Base-by-base conservation (phyloP, 2,888 invertebrate genomes). In the Meiosimyza platycephala region DNA sequence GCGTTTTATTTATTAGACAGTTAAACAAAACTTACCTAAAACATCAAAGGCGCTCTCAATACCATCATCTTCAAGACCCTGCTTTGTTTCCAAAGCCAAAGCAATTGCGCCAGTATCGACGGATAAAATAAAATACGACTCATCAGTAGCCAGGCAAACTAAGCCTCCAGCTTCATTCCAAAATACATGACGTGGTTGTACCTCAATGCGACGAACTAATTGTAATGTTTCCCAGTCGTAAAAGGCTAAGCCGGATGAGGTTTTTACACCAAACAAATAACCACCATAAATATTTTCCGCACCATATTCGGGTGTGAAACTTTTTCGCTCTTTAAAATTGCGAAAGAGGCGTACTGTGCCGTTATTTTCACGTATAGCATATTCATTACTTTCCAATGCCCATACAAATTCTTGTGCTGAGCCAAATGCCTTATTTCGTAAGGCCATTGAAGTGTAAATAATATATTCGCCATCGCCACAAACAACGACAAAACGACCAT, bases 391-490 rank as follows among this genome's bases (percentile, higher is more conserved):
- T 86, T 99, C 99, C 65, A 94, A 90, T 0, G 97, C 97, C 99
- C 99, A 99, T 0, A 99, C 99, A 85, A 99, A 99, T 88, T 99
- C 99, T 81, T 98, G 96, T 0, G 98, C 99, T 13, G 96, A 93
- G 0, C 99, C 99, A 85, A 99, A 99, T 2, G 98, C 98, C 86
- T 99, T 99, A 88, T 99, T 99, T 69, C 99, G 90, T 76, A 99
- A 89, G 0, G 99, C 99, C 98, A 99, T 98, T 0, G 99, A 97
- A 0, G 99, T 99, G 89, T 99, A 99, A 80, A 99, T 99, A 65
- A 99, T 99, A 87, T 98, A 99, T 86, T 99, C 99, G 15, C 99
- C 99, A 87, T 99, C 99, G 2, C 99, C 99, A 84, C 99, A 99
- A 2, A 99, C 99, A 0, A 98, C 99, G 6, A 91, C 90, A 78